Evolutionary conservation across 2,888 invertebrate species (phyloP).

Genomic region (Pegoplata infirma): DNA sequence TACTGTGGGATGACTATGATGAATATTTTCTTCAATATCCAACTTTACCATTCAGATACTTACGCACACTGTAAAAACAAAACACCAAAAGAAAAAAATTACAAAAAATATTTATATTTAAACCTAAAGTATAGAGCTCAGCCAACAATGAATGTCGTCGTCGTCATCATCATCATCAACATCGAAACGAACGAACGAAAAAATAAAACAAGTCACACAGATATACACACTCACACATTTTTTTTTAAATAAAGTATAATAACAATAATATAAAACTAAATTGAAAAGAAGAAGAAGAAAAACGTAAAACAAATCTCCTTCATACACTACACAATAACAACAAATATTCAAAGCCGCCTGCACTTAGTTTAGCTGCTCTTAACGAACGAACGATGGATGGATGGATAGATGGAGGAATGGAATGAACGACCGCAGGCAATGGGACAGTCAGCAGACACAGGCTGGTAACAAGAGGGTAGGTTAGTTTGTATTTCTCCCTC

Average conservation of each 20-base stretch:
- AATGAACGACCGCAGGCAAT: slow-evolving; percentile 54
- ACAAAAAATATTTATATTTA: slow-evolving; percentile 10
- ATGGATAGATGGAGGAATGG: not conserved
- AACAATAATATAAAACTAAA: slow-evolving; percentile 42
- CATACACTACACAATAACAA: slow-evolving; percentile 42
- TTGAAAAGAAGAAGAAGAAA: slow-evolving; percentile 35
- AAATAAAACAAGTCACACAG: slow-evolving; percentile 25
- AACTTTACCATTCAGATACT: slow-evolving; percentile 28
- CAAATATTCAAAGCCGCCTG: slow-evolving; percentile 49
- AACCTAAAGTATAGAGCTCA: slow-evolving; percentile 26
- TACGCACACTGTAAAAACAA: slow-evolving; percentile 36
- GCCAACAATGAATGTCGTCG: slow-evolving; percentile 38
- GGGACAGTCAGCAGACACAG: slow-evolving; percentile 65
- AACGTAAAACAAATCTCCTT: slow-evolving; percentile 41
- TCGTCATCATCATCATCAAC: slow-evolving; percentile 12
- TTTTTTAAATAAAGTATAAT: slow-evolving; percentile 30
- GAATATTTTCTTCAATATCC: slow-evolving; percentile 21
- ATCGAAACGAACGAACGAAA: slow-evolving; percentile 22
- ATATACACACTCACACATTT: not conserved
- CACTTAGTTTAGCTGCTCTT: slow-evolving; percentile 41
- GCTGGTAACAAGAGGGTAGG: slow-evolving; percentile 40
- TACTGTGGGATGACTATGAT: slow-evolving; percentile 43
- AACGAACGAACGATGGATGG: slow-evolving; percentile 24
- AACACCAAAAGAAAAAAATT: too few relatives aligned
- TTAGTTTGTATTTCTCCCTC: slow-evolving; percentile 8